Conservation (phyloP, 2,888 invertebrate species). For the Dichetophora obliterata region DNA sequence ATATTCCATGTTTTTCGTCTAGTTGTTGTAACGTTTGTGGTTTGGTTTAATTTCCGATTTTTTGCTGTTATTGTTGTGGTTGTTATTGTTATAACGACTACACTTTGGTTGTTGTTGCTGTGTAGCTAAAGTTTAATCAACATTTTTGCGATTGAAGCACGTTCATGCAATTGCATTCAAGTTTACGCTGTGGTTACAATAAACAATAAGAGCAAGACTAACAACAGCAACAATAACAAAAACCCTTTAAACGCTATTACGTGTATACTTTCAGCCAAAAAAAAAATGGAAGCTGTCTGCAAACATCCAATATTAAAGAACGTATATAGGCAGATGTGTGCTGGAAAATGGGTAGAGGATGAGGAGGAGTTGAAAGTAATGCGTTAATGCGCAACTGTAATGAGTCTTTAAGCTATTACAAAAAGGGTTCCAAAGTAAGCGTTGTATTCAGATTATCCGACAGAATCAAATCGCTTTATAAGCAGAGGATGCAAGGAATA, state of each 20-base stretch:
- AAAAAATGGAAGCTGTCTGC: no score
- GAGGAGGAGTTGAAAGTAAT: no score
- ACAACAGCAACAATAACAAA: not conserved
- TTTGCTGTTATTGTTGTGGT: not conserved
- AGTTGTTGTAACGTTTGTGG: slow-evolving; percentile 3
- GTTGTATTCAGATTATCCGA: no score
- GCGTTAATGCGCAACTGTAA: no score
- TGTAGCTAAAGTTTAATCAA: slow-evolving; percentile 12
- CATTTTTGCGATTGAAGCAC: slow-evolving; percentile 7
- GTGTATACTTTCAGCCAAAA: not conserved
- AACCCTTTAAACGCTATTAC: slow-evolving; percentile 16
- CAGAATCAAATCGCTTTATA: no score
- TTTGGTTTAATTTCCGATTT: slow-evolving; percentile 20
- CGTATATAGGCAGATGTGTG: no score
- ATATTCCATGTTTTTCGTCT: slow-evolving; percentile 57
- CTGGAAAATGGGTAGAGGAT: no score
- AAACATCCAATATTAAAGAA: no score
- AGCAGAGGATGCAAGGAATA: no score
- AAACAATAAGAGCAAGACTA: slow-evolving; percentile 13
- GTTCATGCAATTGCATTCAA: slow-evolving; percentile 17
- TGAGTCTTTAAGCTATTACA: no score
- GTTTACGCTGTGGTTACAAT: slow-evolving; percentile 23
- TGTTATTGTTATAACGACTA: not conserved
- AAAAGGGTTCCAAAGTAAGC: no score
- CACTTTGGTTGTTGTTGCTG: not conserved